phyloP scores from a whole-genome alignment of 2,888 invertebrate species.

The Diaphora mendica region DNA sequence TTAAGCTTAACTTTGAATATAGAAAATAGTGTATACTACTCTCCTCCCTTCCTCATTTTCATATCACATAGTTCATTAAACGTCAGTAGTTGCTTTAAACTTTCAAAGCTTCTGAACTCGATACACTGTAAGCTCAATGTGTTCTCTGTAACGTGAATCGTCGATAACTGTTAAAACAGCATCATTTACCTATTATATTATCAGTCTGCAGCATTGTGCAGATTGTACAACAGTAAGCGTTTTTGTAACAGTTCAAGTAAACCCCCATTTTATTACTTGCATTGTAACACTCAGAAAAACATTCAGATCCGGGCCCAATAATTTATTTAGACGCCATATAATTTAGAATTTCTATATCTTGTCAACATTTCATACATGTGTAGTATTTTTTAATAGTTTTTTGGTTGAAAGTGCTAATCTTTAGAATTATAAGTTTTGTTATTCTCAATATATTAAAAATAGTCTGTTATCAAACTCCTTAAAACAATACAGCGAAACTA shows the following conservation, averaged over 20 bases:
- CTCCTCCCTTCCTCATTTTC: no score
- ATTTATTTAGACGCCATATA: background rate
- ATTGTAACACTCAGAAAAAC: no score
- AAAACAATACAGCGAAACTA: no score
- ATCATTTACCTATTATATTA: no score
- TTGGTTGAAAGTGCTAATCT: background rate
- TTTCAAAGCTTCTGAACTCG: background rate
- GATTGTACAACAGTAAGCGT: background rate
- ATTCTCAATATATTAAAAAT: background rate
- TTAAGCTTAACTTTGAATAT: no score
- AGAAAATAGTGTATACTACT: no score
- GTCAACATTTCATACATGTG: background rate
- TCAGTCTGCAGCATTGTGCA: no score
- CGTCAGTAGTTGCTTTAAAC: background rate
- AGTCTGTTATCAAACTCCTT: no score
- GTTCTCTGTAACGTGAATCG: background rate
- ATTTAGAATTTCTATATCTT: background rate
- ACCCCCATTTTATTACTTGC: background rate
- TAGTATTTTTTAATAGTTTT: no score
- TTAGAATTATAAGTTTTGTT: background rate
- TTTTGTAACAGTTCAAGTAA: background rate
- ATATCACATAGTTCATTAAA: no score
- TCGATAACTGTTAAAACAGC: no score
- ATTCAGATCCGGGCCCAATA: background rate
- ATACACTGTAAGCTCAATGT: background rate